A percentile compares a stretch with the other conserved stretches of the same genome.
Evolutionary conservation across 2,113 vertebrate genomes (phyloP).

Genomic region (Cebidichthys violaceus): DNA sequence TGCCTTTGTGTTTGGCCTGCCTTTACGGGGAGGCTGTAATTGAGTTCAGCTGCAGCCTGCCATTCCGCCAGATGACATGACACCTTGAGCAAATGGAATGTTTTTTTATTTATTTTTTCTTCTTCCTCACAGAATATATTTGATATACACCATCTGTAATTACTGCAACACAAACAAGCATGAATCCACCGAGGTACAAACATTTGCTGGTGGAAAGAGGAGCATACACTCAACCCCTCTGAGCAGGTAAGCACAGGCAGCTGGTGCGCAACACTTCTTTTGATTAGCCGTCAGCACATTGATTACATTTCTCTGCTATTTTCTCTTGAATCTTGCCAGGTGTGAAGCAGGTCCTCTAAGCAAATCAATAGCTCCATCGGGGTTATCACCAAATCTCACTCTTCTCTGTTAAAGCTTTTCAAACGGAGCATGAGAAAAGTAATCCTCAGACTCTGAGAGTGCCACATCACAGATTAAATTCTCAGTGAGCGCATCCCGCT

Average conservation of each 20-base stretch:
- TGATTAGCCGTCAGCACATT: slow-evolving; percentile 48
- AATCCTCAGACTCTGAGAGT: slow-evolving; percentile 55
- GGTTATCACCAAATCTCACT: slow-evolving; percentile 60
- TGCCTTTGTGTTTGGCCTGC: slow-evolving; percentile 32
- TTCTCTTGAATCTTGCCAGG: slow-evolving; percentile 29
- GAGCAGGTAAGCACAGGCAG: slow-evolving; percentile 10
- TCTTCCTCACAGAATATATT: slow-evolving; percentile 32
- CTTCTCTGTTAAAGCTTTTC: slow-evolving; percentile 47
- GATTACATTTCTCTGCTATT: slow-evolving; percentile 43
- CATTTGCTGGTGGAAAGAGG: slow-evolving; percentile 8
- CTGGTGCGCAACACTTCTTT: slow-evolving; percentile 35
- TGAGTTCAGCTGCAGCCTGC: slow-evolving; percentile 63
- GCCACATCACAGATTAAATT: slow-evolving; percentile 52
- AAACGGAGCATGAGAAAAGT: slow-evolving; percentile 48
- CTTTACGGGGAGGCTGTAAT: slow-evolving; percentile 54
- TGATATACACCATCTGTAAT: slow-evolving; percentile 46
- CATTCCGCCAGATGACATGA: slow-evolving; percentile 44
- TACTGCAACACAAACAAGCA: slow-evolving; percentile 41
- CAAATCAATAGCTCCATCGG: slow-evolving; percentile 57
- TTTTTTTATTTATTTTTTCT: no score
- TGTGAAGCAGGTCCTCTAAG: slow-evolving; percentile 44
- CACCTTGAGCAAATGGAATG: slow-evolving; percentile 64
- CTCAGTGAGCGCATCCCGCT: neutral
- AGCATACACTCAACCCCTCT: neutral
- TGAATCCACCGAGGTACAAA: slow-evolving; percentile 9